Evolutionary conservation across 1,140 invertebrate species (phyloP), one percentile per base, ranked within the genome.

Genomic region (Holotrichia oblita): DNA sequence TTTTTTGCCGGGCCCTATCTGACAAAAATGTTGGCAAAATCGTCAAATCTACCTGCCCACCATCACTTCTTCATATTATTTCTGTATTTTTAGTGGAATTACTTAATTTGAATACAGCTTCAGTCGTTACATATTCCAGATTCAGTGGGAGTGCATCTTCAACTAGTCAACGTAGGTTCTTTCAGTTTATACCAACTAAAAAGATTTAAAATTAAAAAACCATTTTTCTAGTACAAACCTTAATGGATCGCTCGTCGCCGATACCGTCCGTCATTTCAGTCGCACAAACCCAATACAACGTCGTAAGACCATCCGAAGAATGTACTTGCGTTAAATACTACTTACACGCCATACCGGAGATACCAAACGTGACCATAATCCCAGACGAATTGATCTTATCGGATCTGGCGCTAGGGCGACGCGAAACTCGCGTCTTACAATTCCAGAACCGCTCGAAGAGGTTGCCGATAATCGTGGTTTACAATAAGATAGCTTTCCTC

Each of bases 381-480:
- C 84, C 84, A 3, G 76, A 80, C 40, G 27, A 79, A 3, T 76
- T 82, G 6, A 64, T 78, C 44, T 76, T 84, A n/a, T 24, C 64
- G 6, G 41, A 81, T 17, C 17, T 84, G 8, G 64, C 27, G 24
- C 59, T 83, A 3, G 77, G 79, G 2, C 0, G 55, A 61, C 72
- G 10, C 0, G 27, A 2, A n/a, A 27, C 55, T 0, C 72, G 82
- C 27, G 80, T 76, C 14, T 20, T 85, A 2, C 74, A 64, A 0
- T 41, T 85, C 12, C 22, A 73, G 6, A 85, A 85, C 55, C n/a
- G 64, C 27, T 85, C 84, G 0, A 76, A 55, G 41, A 59, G 59
- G 40, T 40, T 84, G 2, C 81, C 84, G 9, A 78, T 81, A n/a
- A 77, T 77, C 77, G 82, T 82, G 40, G 78, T 78, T 22, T 83